Evolutionary conservation across 2,888 invertebrate genomes (phyloP), one percentile per base, ranked within the genome.

Genomic region (Dicyrtomina minuta): DNA sequence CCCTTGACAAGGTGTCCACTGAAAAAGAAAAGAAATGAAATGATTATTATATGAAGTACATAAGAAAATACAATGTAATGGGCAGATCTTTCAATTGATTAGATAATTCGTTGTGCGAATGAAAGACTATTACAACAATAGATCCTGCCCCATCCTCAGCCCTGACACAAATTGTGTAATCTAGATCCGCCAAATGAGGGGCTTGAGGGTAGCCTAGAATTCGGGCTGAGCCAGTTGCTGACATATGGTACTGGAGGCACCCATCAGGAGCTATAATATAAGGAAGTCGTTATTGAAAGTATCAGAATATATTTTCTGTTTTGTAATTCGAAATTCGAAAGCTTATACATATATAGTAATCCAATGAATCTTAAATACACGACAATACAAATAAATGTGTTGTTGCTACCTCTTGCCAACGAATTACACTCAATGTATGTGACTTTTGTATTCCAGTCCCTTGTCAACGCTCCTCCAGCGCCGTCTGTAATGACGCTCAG

Each of bases 391-490:
- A 33, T 33, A 33, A 33, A 3, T 33, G 33, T 33, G 33, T n/a
- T n/a, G n/a, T 41, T 41, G 13, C 6, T 39, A 67, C 66, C 66
- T 62, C 49, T 67, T 5, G 33, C 6, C 15, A 72, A 12, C 5
- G 77, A 75, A 66, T 76, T 76, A 56, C 77, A 77, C 65, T 77
- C 77, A 46, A 75, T 68, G 53, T 75, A 76, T 0, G 73, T 75
- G 4, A 74, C 49, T 51, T 68, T 72, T 15, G 75, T 66, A 55
- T 75, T 77, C 75, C 75, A 77, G 27, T 70, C 61, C 43, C 76
- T 51, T 1, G 71, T 5, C 22, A 41, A 4, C 1, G 49, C 4
- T 15, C 15, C 46, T 6, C 67, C 72, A 17, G 68, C 74, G 12
- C 77, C 77, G 27, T 76, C 77, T 1, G 77, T 75, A 12, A 77